Percentiles rank a stretch among this genome's conserved stretches.
These are phyloP conservation scores for Gavia stellata DNA, from an alignment of 2,113 vertebrate species.

Conservation along the genomic window DNA sequence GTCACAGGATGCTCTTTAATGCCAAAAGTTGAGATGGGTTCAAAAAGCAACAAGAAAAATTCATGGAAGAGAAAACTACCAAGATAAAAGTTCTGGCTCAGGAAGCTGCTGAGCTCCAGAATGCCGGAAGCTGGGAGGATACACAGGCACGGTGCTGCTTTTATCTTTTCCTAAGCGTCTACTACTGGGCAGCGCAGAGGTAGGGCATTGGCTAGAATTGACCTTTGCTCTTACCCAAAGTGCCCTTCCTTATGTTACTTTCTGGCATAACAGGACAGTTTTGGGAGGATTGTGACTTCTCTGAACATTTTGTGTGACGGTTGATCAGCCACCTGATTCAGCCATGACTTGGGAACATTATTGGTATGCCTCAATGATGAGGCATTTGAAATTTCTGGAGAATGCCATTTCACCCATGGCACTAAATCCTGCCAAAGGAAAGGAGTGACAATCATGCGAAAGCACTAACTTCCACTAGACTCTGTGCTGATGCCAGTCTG, in stretches of 20 bases:
- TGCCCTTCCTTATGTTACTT: neutral
- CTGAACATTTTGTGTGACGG: neutral
- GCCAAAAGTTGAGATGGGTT: neutral
- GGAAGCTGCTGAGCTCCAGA: conserved; percentile 21
- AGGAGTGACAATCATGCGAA: neutral
- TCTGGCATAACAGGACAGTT: neutral
- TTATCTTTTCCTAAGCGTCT: conserved; percentile 36
- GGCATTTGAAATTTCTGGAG: neutral
- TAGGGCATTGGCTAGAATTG: neutral
- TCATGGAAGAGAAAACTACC: conserved; percentile 19
- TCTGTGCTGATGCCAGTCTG: neutral
- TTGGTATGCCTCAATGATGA: neutral
- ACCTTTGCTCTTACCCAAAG: neutral
- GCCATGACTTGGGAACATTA: neutral
- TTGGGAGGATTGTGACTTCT: neutral
- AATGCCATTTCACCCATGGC: neutral
- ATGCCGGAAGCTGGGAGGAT: conserved; percentile 1
- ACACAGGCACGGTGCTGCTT: neutral
- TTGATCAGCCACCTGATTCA: neutral
- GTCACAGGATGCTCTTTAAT: conserved; percentile 23
- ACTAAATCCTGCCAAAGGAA: neutral
- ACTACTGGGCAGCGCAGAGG: neutral
- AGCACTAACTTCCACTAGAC: neutral
- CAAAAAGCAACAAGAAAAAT: conserved; percentile 54
- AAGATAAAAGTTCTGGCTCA: conserved; percentile 37